These are phyloP conservation scores for Dallia pectoralis DNA, from an alignment of 2,797 vertebrate genomes.

Conservation along the genomic window DNA sequence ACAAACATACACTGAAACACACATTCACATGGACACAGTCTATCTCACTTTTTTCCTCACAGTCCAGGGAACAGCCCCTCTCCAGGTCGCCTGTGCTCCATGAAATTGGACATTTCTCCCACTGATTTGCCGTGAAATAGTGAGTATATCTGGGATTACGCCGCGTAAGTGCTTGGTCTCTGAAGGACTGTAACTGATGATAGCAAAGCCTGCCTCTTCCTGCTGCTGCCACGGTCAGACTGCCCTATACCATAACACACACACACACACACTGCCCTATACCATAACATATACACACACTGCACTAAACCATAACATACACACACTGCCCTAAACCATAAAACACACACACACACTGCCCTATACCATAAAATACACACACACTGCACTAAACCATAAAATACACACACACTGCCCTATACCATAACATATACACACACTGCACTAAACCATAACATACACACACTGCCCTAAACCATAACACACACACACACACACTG, in stretches of 20 bases:
- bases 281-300: constrained; percentile 40
- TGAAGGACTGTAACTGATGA: constrained; percentile 45
- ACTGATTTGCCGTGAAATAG: constrained; percentile 76
- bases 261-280: constrained; percentile 43
- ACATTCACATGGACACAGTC: neutral
- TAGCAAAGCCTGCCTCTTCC: constrained; percentile 4
- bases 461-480: constrained; percentile 8
- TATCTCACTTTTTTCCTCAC: neutral
- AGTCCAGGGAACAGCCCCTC: constrained; percentile 22
- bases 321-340: neutral
- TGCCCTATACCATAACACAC: constrained; percentile 42
- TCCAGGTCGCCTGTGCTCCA: constrained; percentile 53
- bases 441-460: constrained; percentile 10
- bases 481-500: neutral
- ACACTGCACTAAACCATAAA: constrained; percentile 31
- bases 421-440: constrained; percentile 4
- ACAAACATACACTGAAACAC: constrained; percentile 7
- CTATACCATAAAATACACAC: neutral
- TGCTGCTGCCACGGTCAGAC: constrained; percentile 18
- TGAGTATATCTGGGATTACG: constrained; percentile 71
- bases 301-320: neutral
- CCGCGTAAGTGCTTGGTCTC: constrained; percentile 48
- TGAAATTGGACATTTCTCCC: constrained; percentile 75
- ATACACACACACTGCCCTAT: constrained; percentile 20
- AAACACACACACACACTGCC: neutral